phyloP scores from a whole-genome alignment of 2,797 vertebrate species.

The Urophycis tenuis region DNA sequence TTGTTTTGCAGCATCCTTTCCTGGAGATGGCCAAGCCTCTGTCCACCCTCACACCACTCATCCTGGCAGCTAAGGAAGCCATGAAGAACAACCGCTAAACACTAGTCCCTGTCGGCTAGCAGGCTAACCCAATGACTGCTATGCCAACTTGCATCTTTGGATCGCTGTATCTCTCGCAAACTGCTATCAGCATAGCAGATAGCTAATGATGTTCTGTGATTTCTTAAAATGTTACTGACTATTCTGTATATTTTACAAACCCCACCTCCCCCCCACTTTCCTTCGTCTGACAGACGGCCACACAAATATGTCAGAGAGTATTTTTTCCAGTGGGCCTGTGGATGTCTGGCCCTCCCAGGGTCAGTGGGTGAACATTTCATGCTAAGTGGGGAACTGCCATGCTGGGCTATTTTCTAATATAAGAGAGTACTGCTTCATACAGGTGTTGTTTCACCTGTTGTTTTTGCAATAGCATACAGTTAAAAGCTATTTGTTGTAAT shows the following conservation, averaged over 20 bases:
- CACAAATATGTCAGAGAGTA: neutral
- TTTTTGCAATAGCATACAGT: no score
- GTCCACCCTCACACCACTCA: conserved; percentile 95
- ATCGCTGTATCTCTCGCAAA: neutral
- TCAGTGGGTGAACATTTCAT: neutral
- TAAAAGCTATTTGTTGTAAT: no score
- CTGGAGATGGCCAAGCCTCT: conserved; percentile 95
- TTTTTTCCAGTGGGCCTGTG: neutral
- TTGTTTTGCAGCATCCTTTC: conserved; percentile 84
- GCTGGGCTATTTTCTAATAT: neutral
- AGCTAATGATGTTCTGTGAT: conserved; percentile 13
- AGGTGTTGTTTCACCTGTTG: no score
- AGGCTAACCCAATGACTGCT: conserved; percentile 13
- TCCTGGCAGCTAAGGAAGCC: conserved; percentile 96
- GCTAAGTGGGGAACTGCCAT: neutral
- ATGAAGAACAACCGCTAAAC: conserved; percentile 84
- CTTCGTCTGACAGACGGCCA: no score
- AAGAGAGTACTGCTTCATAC: neutral
- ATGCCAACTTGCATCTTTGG: conserved; percentile 13
- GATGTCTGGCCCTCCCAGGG: neutral
- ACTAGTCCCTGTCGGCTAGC: conserved; percentile 4
- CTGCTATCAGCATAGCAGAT: conserved; percentile 5
- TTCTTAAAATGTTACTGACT: conserved; percentile 12
- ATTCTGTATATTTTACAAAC: conserved; percentile 9
- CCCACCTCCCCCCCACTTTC: conserved; percentile 13